Percentiles rank a stretch among this genome's conserved stretches.
These are phyloP conservation scores for Centropyge bicolor DNA, from an alignment of 2,797 vertebrate species.

Conservation along the genomic window DNA sequence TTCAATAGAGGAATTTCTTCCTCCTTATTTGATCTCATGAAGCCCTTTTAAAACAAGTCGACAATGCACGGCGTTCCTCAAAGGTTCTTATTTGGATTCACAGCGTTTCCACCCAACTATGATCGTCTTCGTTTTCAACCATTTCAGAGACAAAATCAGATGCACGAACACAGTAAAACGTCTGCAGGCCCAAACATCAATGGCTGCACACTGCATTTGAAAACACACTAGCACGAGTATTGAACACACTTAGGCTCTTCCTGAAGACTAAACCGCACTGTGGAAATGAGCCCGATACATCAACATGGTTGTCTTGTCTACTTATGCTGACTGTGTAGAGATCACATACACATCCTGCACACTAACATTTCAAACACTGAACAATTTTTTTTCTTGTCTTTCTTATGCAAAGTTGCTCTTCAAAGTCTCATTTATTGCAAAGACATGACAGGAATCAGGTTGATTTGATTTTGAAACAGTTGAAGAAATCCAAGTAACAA, in stretches of 20 bases:
- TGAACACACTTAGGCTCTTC: not conserved
- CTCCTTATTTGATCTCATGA: conserved; percentile 13
- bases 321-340: not conserved
- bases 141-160: conserved; percentile 24
- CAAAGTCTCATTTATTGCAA: conserved; percentile 35
- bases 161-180: not conserved
- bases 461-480: conserved; percentile 28
- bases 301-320: conserved; percentile 1
- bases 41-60: conserved; percentile 21
- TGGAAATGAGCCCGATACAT: conserved; percentile 8
- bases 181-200: not conserved
- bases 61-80: not conserved
- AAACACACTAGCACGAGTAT: conserved; percentile 1
- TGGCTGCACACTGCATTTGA: not conserved
- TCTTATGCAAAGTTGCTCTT: not conserved
- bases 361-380: not conserved
- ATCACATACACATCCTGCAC: conserved; percentile 22
- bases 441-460: conserved; percentile 22
- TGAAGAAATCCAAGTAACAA: conserved; percentile 38
- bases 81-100: conserved; percentile 12
- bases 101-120: not conserved
- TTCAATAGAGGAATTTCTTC: not conserved
- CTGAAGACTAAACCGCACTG: conserved; percentile 7
- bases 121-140: conserved; percentile 11
- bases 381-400: not conserved